Base-by-base conservation (phyloP, 2,888 invertebrate genomes). In the Diplazon laetatorius region DNA sequence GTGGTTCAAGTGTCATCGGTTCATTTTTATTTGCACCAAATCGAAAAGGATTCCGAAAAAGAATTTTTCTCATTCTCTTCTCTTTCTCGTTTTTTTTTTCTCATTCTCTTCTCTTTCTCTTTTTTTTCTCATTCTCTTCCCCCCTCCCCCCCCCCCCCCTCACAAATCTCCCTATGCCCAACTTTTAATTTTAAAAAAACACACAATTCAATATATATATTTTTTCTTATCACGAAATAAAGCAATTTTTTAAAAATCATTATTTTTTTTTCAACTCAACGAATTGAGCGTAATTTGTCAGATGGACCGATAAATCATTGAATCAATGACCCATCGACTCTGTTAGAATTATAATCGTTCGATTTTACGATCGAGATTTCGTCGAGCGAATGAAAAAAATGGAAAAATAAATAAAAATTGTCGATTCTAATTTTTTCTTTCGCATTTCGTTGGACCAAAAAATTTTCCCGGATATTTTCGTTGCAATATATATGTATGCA, bases 391-490 rank as follows among this genome's bases (percentile, higher is more conserved):
- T n/a, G n/a, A n/a, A n/a, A n/a, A n/a, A n/a, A n/a, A n/a, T n/a
- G n/a, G n/a, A n/a, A n/a, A n/a, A n/a, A 35, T 48, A 35, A 63
- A 18, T 8, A 35, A 46, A 35, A 35, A 18, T 35, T 12, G 8
- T 30, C 22, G 10, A 1, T 5, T 1, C 22, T 2, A 18, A 18
- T 46, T 62, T 9, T 8, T 3, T 25, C 30, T 20, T 48, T 50
- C 10, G 18, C 55, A 37, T 12, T 35, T 37, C 37, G n/a, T 44
- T 52, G 14, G 14, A 62, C 55, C 46, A 62, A 68, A 57, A 20
- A 75, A n/a, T n/a, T 79, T 65, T 63, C 62, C 68, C 71, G 75
- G 71, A 55, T 30, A 79, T 75, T 71, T 71, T 71, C 66, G 35
- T n/a, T 55, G 55, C 68, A 59, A 68, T 59, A 59, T 59, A 44